These are phyloP conservation scores for Plecotus auritus DNA, from an alignment of 2,113 vertebrate genomes.

Conservation along the genomic window DNA sequence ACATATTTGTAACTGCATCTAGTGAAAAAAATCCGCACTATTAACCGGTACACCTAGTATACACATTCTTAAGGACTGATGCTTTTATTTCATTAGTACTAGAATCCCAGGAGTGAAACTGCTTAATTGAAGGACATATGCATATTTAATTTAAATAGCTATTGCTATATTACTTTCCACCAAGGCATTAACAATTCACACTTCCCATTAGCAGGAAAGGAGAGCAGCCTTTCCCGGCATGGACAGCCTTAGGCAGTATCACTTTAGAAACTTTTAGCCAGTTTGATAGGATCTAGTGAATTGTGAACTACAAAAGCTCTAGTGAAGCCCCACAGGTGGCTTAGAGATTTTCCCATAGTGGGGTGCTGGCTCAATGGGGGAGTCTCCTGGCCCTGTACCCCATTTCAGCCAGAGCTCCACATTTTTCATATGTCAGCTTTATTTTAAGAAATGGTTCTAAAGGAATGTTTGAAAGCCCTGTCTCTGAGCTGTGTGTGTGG, in stretches of 20 bases:
- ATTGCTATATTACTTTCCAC: neutral
- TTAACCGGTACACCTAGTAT: no score
- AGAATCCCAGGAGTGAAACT: neutral
- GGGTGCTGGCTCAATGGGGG: neutral
- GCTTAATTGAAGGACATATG: neutral
- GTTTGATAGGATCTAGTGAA: neutral
- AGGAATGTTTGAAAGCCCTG: neutral
- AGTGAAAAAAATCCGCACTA: no score
- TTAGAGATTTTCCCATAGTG: no score
- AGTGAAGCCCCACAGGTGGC: neutral
- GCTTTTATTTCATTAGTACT: neutral
- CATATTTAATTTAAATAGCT: conserved; percentile 42
- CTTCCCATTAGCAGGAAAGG: neutral
- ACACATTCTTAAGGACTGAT: neutral
- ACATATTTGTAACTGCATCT: no score
- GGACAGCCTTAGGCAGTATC: neutral
- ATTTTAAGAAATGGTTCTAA: neutral
- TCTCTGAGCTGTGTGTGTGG: neutral
- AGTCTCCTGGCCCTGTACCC: neutral
- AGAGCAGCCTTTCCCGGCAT: neutral
- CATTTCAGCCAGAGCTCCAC: neutral
- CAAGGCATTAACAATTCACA: neutral
- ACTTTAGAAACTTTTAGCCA: neutral
- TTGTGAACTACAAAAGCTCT: neutral
- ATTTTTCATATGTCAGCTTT: neutral